These are phyloP conservation scores for Bombus confusus DNA, from an alignment of 1,140 invertebrate genomes.

Conservation along the genomic window DNA sequence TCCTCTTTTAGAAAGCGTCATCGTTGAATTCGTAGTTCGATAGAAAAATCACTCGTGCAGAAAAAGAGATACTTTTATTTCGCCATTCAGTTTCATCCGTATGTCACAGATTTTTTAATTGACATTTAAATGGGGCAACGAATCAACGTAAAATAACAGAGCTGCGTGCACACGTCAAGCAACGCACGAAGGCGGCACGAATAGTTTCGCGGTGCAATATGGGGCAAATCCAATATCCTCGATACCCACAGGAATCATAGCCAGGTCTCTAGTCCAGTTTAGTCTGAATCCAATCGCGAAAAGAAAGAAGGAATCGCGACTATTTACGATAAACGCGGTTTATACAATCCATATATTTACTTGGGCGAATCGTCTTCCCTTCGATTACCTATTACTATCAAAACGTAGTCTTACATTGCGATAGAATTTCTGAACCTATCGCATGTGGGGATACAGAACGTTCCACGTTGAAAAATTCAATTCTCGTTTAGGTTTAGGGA, in stretches of 20 bases:
- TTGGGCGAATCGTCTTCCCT: neutral
- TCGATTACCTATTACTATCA: neutral
- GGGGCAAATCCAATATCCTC: slow-evolving; percentile 39
- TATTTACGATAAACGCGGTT: slow-evolving; percentile 17
- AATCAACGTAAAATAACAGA: too few species aligned
- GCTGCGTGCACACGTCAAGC: neutral
- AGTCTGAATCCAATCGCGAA: slow-evolving; percentile 13
- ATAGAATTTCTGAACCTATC: neutral
- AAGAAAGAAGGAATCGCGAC: neutral
- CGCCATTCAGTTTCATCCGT: too few species aligned
- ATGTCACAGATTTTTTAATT: too few species aligned
- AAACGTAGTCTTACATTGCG: neutral
- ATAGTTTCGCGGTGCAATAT: slow-evolving; percentile 31
- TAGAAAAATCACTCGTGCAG: too few species aligned
- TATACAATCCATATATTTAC: neutral
- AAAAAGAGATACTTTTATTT: too few species aligned
- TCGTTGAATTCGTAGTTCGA: too few species aligned
- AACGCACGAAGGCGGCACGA: neutral
- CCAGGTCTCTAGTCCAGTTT: neutral
- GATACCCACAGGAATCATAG: neutral
- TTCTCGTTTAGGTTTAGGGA: too few species aligned
- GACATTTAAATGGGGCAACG: too few species aligned
- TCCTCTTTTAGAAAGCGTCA: too few species aligned
- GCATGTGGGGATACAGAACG: neutral
- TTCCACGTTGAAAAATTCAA: too few species aligned